Evolutionary conservation across 2,888 invertebrate genomes (phyloP).

Genomic region (Hypercompe scribonia): DNA sequence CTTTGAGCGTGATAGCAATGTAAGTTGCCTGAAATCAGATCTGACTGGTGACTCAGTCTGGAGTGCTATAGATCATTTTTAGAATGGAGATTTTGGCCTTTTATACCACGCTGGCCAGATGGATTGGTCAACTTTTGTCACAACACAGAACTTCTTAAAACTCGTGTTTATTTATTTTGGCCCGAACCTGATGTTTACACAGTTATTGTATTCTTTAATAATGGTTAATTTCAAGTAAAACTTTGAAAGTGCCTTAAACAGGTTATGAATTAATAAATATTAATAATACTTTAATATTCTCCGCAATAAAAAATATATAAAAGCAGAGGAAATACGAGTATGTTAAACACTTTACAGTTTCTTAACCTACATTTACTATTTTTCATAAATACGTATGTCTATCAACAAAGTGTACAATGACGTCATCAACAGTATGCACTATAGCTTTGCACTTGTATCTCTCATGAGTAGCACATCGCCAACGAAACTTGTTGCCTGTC

Average conservation of each 20-base stretch:
- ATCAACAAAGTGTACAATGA: conserved; percentile 42
- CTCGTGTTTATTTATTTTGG: not conserved
- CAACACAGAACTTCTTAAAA: not conserved
- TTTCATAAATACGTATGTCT: conserved; percentile 30
- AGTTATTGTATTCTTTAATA: not conserved
- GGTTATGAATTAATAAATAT: not conserved
- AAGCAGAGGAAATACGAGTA: not conserved
- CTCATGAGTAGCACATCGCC: conserved; percentile 55
- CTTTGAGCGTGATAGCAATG: not conserved
- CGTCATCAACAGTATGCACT: conserved; percentile 47
- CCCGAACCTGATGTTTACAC: no score
- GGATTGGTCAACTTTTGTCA: no score
- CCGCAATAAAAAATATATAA: not conserved
- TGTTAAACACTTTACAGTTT: not conserved
- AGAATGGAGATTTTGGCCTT: no score
- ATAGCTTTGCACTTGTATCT: conserved; percentile 48
- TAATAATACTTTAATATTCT: not conserved
- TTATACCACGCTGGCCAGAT: no score
- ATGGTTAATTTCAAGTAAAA: not conserved
- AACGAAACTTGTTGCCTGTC: conserved; percentile 44
- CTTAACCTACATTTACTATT: not conserved
- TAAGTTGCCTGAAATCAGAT: not conserved
- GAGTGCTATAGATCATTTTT: not conserved
- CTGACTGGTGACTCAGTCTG: not conserved
- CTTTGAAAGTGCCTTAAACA: not conserved